Conservation (phyloP, 2,113 vertebrate species). For the Zingel zingel region DNA sequence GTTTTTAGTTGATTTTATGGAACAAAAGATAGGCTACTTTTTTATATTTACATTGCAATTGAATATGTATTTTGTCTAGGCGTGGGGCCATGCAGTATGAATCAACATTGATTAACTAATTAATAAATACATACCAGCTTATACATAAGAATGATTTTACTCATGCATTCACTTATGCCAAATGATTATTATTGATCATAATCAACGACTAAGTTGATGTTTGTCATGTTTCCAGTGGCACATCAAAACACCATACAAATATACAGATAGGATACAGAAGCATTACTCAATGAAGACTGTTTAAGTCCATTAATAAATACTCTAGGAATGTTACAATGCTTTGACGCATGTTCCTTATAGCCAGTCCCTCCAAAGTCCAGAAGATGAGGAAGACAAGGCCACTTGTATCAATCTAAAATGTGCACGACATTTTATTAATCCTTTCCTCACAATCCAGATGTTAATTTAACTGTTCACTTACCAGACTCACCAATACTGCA, state of each 20-base stretch:
- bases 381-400: neutral
- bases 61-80: neutral
- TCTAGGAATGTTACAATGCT: neutral
- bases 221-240: neutral
- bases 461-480: neutral
- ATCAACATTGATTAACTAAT: neutral
- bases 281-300: neutral
- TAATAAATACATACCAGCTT: neutral
- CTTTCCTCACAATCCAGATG: neutral
- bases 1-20: neutral
- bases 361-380: neutral
- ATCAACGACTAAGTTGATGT: neutral
- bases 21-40: neutral
- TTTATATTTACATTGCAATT: neutral
- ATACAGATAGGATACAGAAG: neutral
- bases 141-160: neutral
- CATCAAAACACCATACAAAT: neutral
- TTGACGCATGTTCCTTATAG: neutral
- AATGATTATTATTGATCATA: neutral
- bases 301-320: neutral
- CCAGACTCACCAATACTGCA: neutral
- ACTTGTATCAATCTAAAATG: neutral
- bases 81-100: neutral
- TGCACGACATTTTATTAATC: neutral
- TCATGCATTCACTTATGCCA: too few relatives aligned